phyloP scores from a whole-genome alignment of 2,888 invertebrate species.

The Pandemis cinnamomeana region DNA sequence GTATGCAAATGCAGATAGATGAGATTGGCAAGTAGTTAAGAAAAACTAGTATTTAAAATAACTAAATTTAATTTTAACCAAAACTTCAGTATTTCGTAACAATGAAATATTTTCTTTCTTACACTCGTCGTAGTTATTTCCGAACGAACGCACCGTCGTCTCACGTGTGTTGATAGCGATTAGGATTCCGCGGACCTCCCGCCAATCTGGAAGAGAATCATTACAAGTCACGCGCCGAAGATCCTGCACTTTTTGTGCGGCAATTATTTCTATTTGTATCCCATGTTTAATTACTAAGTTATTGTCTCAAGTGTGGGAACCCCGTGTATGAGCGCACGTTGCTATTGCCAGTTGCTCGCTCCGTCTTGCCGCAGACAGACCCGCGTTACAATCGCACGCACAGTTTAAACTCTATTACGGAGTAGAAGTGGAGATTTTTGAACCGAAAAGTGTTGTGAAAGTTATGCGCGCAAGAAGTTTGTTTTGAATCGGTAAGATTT shows the following conservation, averaged over 20 bases:
- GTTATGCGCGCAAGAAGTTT: constrained; percentile 22
- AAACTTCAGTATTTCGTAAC: too few species aligned
- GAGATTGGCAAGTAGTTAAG: too few species aligned
- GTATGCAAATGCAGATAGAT: too few species aligned
- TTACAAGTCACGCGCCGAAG: constrained; percentile 32
- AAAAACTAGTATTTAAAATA: too few species aligned
- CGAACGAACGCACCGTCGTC: too few species aligned
- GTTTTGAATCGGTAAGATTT: constrained; percentile 35
- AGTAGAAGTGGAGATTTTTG: not conserved
- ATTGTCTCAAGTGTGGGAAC: constrained; percentile 41
- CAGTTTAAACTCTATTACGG: not conserved
- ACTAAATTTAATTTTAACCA: too few species aligned
- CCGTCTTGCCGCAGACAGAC: constrained; percentile 5
- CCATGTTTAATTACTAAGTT: constrained; percentile 29
- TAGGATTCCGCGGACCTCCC: constrained; percentile 9
- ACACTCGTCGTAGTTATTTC: too few species aligned
- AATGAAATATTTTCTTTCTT: too few species aligned
- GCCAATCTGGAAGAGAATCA: constrained; percentile 12
- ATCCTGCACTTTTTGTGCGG: constrained; percentile 35
- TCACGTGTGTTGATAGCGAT: not conserved
- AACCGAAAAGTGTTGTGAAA: constrained; percentile 33
- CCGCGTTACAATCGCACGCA: not conserved
- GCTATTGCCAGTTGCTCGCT: constrained; percentile 26
- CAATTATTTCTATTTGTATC: constrained; percentile 40
- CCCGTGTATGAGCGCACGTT: constrained; percentile 4